Evolutionary conservation across 1,140 invertebrate species (phyloP).

Genomic region (Dermatophagoides farinae): DNA sequence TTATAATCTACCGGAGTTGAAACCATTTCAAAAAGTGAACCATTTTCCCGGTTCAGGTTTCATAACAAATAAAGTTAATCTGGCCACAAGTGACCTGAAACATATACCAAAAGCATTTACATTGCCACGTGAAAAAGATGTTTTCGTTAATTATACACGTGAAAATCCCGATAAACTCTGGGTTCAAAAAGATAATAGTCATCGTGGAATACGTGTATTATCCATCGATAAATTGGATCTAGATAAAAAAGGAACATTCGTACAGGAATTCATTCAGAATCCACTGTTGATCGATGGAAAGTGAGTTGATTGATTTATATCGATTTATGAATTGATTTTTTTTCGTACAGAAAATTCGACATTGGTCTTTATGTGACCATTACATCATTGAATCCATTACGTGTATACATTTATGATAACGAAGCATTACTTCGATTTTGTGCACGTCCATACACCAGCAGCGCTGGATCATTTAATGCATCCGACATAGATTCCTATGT

Average conservation of each 20-base stretch:
- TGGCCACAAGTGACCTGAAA: constrained; percentile 51
- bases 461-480: constrained; percentile 56
- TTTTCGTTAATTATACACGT: constrained; percentile 45
- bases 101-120: constrained; percentile 70
- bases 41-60: constrained; percentile 86
- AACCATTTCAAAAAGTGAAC: constrained; percentile 61
- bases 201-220: constrained; percentile 63
- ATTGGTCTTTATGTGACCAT: constrained; percentile 83
- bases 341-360: constrained; percentile 65
- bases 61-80: constrained; percentile 79
- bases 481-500: constrained; percentile 69
- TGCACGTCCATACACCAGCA: constrained; percentile 47
- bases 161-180: constrained; percentile 49
- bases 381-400: constrained; percentile 69
- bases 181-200: constrained; percentile 78
- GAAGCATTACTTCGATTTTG: constrained; percentile 83
- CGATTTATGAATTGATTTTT: constrained; percentile 23
- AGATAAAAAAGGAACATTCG: constrained; percentile 49
- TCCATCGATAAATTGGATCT: constrained; percentile 47
- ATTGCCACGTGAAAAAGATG: constrained; percentile 50
- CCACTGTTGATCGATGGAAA: constrained; percentile 38
- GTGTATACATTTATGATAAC: constrained; percentile 68
- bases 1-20: constrained; percentile 35
- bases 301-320: constrained; percentile 18
- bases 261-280: constrained; percentile 64